Evolutionary conservation across 2,888 invertebrate species (phyloP).

Genomic region (Cantharis nigra): DNA sequence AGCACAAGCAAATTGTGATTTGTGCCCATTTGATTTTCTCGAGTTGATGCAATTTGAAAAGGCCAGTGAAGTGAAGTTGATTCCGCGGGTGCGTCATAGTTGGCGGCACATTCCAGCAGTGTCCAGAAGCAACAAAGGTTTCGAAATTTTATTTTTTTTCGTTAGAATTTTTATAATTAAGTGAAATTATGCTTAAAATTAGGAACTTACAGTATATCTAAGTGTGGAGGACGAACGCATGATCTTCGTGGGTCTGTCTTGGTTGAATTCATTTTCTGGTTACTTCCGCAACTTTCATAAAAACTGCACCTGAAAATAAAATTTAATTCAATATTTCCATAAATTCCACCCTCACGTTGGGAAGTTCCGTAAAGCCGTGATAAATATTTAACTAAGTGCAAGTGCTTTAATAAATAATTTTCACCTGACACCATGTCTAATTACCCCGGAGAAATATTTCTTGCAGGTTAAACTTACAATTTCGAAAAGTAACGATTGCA

Average conservation of each 20-base stretch:
- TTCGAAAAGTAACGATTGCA: not conserved
- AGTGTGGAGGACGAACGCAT: conserved; percentile 40
- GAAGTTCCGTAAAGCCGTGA: not conserved
- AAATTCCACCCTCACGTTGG: not conserved
- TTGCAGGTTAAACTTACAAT: not conserved
- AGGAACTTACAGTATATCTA: conserved; percentile 40
- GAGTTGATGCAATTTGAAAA: too few species aligned
- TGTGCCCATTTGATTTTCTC: too few species aligned
- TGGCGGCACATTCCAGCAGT: too few species aligned
- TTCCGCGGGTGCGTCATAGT: too few species aligned
- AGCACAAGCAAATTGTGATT: not conserved
- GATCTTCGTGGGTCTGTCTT: conserved; percentile 42
- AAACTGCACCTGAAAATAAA: conserved; percentile 8
- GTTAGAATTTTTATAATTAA: too few species aligned
- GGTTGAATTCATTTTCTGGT: conserved; percentile 44
- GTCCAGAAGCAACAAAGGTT: too few species aligned
- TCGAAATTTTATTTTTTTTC: too few species aligned
- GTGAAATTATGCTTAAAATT: too few species aligned
- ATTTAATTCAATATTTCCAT: not conserved
- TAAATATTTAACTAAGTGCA: not conserved
- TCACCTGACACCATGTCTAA: not conserved
- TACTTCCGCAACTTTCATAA: not conserved
- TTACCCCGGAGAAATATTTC: not conserved
- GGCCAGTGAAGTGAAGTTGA: too few species aligned
- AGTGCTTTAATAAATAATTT: not conserved